A percentile compares a stretch with the other conserved stretches of the same genome.
These are phyloP conservation scores for Gallinago solitaria DNA, from an alignment of 2,797 vertebrate species.

Conservation along the genomic window DNA sequence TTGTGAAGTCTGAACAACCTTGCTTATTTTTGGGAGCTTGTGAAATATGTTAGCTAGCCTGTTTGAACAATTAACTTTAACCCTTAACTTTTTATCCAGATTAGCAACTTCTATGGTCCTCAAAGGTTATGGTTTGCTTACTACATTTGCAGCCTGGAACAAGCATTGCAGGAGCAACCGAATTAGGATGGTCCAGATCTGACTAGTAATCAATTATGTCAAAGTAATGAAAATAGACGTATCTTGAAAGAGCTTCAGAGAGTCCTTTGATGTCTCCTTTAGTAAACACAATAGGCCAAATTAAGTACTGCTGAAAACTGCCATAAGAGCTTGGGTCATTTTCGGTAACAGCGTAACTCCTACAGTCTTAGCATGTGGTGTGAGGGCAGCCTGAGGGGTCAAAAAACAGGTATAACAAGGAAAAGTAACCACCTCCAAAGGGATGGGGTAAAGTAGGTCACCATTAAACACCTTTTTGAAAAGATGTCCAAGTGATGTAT, in stretches of 20 bases:
- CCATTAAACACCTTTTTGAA: neutral
- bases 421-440: neutral
- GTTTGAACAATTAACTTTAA: neutral
- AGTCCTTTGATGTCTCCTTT: neutral
- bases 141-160: neutral
- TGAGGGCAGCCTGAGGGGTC: neutral
- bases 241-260: neutral
- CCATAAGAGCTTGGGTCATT: neutral
- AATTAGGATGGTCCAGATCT: constrained; percentile 9
- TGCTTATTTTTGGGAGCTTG: neutral
- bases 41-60: neutral
- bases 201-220: neutral
- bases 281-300: constrained; percentile 25
- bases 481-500: neutral
- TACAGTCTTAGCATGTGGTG: neutral
- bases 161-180: neutral
- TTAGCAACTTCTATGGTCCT: neutral
- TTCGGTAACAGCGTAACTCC: neutral
- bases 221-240: constrained; percentile 2
- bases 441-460: constrained; percentile 14
- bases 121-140: neutral
- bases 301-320: neutral
- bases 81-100: neutral
- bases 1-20: neutral
- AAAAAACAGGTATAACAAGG: constrained; percentile 21